phyloP scores from a whole-genome alignment of 92 coral and sea anemone genomes.

The Bergia puertoricense region DNA sequence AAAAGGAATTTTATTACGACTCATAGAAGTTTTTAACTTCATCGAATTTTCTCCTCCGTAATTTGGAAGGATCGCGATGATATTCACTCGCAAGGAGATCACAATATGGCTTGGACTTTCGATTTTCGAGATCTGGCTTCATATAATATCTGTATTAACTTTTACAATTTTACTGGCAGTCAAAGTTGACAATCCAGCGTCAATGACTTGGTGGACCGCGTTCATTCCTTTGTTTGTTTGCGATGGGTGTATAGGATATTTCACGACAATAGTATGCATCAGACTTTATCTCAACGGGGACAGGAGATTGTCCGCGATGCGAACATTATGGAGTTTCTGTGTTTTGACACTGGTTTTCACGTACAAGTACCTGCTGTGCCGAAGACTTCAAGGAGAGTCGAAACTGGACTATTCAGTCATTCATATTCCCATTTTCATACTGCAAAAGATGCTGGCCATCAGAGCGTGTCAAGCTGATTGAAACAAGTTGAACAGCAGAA shows the following conservation, averaged over 20 bases:
- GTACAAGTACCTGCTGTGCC: conserved; percentile 81
- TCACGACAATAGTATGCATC: conserved; percentile 89
- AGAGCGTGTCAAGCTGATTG: conserved; percentile 90
- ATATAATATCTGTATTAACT: conserved; percentile 66
- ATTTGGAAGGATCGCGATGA: conserved; percentile 55
- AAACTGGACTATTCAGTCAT: conserved; percentile 72
- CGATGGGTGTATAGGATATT: conserved; percentile 96
- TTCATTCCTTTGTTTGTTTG: conserved; percentile 91
- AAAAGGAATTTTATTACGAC: conserved; percentile 1
- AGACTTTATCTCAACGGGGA: conserved; percentile 86
- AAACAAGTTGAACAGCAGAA: conserved; percentile 13
- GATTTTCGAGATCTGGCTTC: conserved; percentile 95
- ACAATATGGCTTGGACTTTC: conserved; percentile 95
- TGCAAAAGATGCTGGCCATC: conserved; percentile 79
- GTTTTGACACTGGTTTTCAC: conserved; percentile 65
- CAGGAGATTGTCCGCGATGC: conserved; percentile 78
- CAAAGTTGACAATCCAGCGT: conserved; percentile 73
- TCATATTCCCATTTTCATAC: conserved; percentile 89
- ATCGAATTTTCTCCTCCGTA: conserved; percentile 16
- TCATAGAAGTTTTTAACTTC: conserved; percentile 32
- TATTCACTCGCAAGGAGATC: conserved; percentile 84
- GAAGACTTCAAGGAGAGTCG: conserved; percentile 72
- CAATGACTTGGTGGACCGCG: conserved; percentile 93
- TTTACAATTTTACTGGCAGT: conserved; percentile 87
- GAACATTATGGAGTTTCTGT: conserved; percentile 89